phyloP scores from a whole-genome alignment of 2,888 invertebrate species.

The Thera obeliscata region DNA sequence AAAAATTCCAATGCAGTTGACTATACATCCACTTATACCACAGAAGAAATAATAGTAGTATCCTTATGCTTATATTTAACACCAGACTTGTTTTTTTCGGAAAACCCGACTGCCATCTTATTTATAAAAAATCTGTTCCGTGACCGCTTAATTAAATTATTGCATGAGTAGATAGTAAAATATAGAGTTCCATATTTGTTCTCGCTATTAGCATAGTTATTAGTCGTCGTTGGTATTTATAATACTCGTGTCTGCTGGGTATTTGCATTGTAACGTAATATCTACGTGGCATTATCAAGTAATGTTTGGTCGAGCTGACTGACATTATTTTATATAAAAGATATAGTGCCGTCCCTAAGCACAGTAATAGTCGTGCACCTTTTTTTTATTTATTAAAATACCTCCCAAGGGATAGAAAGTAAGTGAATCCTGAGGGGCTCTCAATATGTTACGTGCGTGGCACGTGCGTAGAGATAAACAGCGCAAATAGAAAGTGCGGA shows the following conservation, averaged over 20 bases:
- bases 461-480: neutral
- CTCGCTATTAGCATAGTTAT: conserved; percentile 41
- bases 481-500: conserved; percentile 5
- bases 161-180: conserved; percentile 30
- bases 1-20: too few species aligned
- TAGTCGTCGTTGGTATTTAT: conserved; percentile 21
- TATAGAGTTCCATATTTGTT: conserved; percentile 34
- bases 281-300: neutral
- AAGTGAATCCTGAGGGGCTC: conserved; percentile 41
- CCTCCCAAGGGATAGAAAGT: conserved; percentile 49
- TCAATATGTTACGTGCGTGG: conserved; percentile 5
- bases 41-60: too few species aligned
- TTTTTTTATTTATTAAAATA: conserved; percentile 23
- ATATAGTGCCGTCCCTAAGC: neutral
- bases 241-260: conserved; percentile 19
- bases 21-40: too few species aligned
- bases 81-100: neutral
- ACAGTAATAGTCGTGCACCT: neutral
- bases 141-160: conserved; percentile 8
- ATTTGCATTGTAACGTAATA: conserved; percentile 33
- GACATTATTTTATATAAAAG: too few species aligned
- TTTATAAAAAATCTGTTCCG: neutral
- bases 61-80: too few species aligned
- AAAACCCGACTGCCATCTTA: neutral
- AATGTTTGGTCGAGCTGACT: neutral